Evolutionary conservation across 1,140 invertebrate species (phyloP).

Genomic region (Acarapis woodi): DNA sequence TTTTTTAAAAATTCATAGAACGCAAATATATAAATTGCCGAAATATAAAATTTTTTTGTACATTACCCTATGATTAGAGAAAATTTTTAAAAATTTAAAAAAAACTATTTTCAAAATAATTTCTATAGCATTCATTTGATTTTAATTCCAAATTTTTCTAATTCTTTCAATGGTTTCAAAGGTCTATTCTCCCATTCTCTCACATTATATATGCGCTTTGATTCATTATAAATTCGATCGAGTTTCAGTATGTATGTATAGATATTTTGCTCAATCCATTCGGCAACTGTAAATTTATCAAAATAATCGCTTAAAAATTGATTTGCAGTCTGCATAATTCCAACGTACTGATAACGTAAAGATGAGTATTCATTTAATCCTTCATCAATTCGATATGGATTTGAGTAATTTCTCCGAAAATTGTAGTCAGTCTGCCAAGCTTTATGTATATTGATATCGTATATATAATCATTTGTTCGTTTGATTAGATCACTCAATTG

Average conservation of each 20-base stretch:
- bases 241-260: conserved; percentile 24
- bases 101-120: too few species aligned
- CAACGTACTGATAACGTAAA: conserved; percentile 15
- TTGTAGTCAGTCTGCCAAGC: conserved; percentile 53
- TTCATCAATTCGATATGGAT: conserved; percentile 34
- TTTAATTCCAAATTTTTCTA: conserved; percentile 13
- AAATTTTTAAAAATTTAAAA: too few species aligned
- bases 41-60: too few species aligned
- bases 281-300: conserved; percentile 36
- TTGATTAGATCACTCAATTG: conserved; percentile 23
- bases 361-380: conserved; percentile 29
- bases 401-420: conserved; percentile 39
- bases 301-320: conserved; percentile 33
- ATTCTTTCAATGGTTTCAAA: conserved; percentile 16
- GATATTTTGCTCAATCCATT: conserved; percentile 39
- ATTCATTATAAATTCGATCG: conserved; percentile 23
- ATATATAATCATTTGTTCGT: conserved; percentile 16
- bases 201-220: conserved; percentile 19
- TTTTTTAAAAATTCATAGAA: too few species aligned
- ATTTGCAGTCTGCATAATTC: conserved; percentile 28
- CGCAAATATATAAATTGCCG: too few species aligned
- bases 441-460: conserved; percentile 17
- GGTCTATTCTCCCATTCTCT: conserved; percentile 27
- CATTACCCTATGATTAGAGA: too few species aligned
- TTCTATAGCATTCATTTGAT: too few species aligned